Base-by-base conservation (phyloP, 92 coral and sea anemone genomes). In the Epizoanthus rinbou region DNA sequence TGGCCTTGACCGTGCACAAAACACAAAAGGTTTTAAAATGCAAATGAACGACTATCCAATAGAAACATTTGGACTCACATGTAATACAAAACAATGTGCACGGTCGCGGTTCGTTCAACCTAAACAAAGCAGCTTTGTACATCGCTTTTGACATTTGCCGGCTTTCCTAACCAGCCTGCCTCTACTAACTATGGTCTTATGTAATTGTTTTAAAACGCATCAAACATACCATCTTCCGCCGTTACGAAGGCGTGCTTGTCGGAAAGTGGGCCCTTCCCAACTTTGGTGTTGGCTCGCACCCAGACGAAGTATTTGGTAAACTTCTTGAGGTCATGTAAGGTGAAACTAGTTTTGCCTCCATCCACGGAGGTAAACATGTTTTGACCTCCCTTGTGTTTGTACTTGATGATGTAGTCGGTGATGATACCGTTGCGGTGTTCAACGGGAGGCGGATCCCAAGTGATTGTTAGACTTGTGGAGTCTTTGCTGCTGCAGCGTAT, bases 361-460 rank as follows among this genome's bases (percentile, higher is more conserved):
- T 86, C 90, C 6, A 96, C 93, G 43, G 84, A 43, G n/a, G 28
- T 62, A 65, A 39, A 76, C 69, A 63, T 60, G 85, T 84, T 41
- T 80, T 64, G 72, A 2, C 65, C 64, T 6, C 95, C 93, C 69
- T 91, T 93, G 19, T 79, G 52, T 84, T 85, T 91, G 80, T 91
- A 92, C 80, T 90, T 91, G 83, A 96, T 73, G 67, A 75, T 90
- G 68, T 93, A 96, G 69, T 91, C 91, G 65, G 91, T 94, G 4
- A 96, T 96, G 23, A 80, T 86, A 28, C 99, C 99, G 75, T 96
- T 96, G 28, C 97, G 95, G 69, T 90, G 91, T 8, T 85, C 79
- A 3, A 67, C 82, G 24, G 89, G 92, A 9, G 99, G 99, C 1
- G 99, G 99, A 9, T 86, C 91, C 99, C 99, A 96, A 56, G 75